These are phyloP conservation scores for Benitochromis conjunctus DNA, from an alignment of 2,113 vertebrate species.

Conservation along the genomic window DNA sequence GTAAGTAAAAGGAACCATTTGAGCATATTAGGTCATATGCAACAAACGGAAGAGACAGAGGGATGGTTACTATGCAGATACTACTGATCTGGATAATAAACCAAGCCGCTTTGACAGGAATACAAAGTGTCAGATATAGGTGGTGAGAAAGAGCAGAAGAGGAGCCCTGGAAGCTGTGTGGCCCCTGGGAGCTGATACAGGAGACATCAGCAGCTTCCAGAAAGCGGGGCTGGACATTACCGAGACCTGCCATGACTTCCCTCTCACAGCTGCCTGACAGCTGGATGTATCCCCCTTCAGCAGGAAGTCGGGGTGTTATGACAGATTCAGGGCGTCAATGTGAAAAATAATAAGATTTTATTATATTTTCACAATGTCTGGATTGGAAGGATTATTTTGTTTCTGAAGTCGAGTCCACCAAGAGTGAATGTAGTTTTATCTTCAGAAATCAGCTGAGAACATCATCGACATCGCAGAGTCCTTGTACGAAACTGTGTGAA, in stretches of 20 bases:
- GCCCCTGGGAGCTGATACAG: not conserved
- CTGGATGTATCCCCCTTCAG: not conserved
- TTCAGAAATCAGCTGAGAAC: not conserved
- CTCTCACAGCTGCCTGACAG: not conserved
- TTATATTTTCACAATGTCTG: constrained; percentile 67
- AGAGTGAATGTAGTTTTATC: not conserved
- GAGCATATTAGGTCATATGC: constrained; percentile 63
- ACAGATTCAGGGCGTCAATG: constrained; percentile 35
- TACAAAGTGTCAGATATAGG: not conserved
- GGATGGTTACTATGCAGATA: constrained; percentile 76
- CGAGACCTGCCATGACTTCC: constrained; percentile 25
- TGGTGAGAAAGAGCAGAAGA: constrained; percentile 69
- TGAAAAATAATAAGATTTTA: constrained; percentile 64
- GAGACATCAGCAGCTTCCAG: constrained; percentile 68
- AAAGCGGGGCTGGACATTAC: not conserved
- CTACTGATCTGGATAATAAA: constrained; percentile 69
- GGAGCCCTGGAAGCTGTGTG: constrained; percentile 66
- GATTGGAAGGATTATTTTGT: not conserved
- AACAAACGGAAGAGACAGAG: constrained; percentile 64
- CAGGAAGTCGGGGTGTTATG: constrained; percentile 1
- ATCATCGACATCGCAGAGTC: not conserved
- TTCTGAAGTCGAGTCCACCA: not conserved
- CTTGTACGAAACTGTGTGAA: not conserved
- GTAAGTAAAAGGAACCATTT: constrained; percentile 43
- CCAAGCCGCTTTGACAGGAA: constrained; percentile 58